Evolutionary conservation across 2,797 vertebrate species (phyloP).

Genomic region (Peromyscus nudipes): DNA sequence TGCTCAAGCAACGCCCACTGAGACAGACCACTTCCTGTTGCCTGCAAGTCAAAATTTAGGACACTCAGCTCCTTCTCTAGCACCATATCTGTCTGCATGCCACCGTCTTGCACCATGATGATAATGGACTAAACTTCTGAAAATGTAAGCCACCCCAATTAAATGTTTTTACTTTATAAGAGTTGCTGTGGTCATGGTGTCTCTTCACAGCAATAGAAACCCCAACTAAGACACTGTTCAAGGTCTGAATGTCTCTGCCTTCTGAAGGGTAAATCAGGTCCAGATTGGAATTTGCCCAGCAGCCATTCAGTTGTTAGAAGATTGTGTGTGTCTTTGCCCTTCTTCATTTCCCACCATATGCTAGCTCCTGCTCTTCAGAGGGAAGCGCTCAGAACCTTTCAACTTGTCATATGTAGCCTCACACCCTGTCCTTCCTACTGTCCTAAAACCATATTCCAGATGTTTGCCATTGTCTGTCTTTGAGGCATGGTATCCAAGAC

Average conservation of each 20-base stretch:
- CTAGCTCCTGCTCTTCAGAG: not conserved
- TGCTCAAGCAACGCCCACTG: not conserved
- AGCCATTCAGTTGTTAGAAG: not conserved
- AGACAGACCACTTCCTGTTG: not conserved
- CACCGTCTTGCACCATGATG: not conserved
- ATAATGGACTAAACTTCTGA: not conserved
- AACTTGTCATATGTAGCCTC: not conserved
- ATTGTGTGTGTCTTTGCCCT: not conserved
- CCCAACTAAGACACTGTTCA: not conserved
- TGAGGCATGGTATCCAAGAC: not conserved
- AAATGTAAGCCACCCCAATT: not conserved
- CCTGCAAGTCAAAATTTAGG: not conserved
- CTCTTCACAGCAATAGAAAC: not conserved
- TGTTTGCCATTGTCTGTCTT: not conserved
- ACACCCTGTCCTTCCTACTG: not conserved
- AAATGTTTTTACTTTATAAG: not conserved
- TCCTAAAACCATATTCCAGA: not conserved
- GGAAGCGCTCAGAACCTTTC: not conserved
- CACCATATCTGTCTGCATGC: not conserved
- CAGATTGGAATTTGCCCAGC: fast-evolving
- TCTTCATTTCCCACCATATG: not conserved
- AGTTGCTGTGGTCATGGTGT: not conserved
- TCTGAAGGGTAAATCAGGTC: not conserved
- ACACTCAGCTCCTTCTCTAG: not conserved
- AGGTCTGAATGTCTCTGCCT: not conserved